Conservation (phyloP, 2,113 vertebrate genomes). For the Antechinus stuartii region DNA sequence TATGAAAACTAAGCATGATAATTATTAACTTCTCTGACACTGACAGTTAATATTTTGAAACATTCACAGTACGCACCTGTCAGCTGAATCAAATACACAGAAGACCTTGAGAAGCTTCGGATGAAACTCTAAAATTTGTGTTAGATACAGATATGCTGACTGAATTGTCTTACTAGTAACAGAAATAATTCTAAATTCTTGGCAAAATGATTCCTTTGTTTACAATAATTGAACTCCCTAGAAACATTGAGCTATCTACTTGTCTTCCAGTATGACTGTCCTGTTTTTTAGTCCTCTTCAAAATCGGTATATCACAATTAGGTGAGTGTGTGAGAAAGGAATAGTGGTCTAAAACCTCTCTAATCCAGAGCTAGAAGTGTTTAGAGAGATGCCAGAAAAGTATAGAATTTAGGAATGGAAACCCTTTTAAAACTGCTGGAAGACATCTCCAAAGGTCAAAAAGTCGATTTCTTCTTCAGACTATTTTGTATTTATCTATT, state of each 20-base stretch:
- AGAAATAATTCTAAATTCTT: slow-evolving; percentile 36
- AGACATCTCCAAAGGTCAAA: slow-evolving; percentile 14
- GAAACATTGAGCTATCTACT: slow-evolving; percentile 28
- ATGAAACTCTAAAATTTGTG: slow-evolving; percentile 5
- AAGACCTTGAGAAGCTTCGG: background rate
- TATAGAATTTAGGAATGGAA: background rate
- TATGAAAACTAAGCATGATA: background rate
- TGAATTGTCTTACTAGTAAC: slow-evolving; percentile 13
- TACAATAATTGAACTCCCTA: slow-evolving; percentile 33
- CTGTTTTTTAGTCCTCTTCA: slow-evolving; percentile 75
- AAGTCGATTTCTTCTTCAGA: background rate
- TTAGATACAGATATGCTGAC: slow-evolving; percentile 1
- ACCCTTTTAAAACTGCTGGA: background rate
- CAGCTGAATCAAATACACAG: slow-evolving; percentile 3
- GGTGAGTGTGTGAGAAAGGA: slow-evolving; percentile 49
- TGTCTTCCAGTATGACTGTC: slow-evolving; percentile 75
- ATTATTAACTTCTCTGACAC: slow-evolving; percentile 23
- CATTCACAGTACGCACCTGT: background rate
- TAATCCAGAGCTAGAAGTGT: background rate
- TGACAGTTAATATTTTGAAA: background rate
- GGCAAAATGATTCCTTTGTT: background rate
- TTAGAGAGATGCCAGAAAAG: background rate
- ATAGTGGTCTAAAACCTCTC: background rate
- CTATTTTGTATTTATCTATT: background rate
- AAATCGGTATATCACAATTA: slow-evolving; percentile 72